Evolutionary conservation across 2,888 invertebrate species (phyloP), one percentile per base, ranked within the genome.

Genomic region (Drepana falcataria): DNA sequence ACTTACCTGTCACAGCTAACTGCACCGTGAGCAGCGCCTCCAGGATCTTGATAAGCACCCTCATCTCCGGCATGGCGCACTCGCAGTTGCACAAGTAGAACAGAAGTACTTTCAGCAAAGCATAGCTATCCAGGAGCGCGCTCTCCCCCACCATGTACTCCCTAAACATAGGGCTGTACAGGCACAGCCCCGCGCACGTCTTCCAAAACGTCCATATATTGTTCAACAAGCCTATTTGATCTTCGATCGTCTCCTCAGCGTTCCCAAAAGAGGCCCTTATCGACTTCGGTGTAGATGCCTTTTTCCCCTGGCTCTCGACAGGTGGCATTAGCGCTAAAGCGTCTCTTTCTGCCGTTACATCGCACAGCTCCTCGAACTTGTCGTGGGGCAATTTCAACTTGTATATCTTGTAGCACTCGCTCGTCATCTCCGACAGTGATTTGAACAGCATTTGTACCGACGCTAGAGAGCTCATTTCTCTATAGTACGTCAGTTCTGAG

Each of bases 111-210:
- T 83, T 81, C 58, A 92, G 69, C 68, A 92, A 64, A 55, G 81
- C 81, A 60, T 80, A 85, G 57, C 85, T 85, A 65, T 85, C 81
- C 55, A 77, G 56, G 56, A 88, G 75, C 66, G 87, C 81, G 0
- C 69, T 53, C 72, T 90, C 86, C 35, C 76, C 71, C 21, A 82
- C 83, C 54, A 92, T 72, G 68, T 85, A 80, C 63, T 74, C 69
- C 1, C 93, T 81, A 64, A 93, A 92, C 79, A 83, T 75, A 0
- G 93, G 93, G 59, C 93, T 93, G 75, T 90, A 92, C 52, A 93
- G 68, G 44, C 92, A 92, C 49, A 94, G 67, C 4, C 79, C 79
- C 3, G 91, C 91, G 64, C 91, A 91, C 2, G 86, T 87, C 71
- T 83, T 84, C 92, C 92, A 92, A 60, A 92, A 92, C 48, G 89